Evolutionary conservation across 2,797 vertebrate genomes (phyloP), one percentile per base, ranked within the genome.

Genomic region (Argentina silus): DNA sequence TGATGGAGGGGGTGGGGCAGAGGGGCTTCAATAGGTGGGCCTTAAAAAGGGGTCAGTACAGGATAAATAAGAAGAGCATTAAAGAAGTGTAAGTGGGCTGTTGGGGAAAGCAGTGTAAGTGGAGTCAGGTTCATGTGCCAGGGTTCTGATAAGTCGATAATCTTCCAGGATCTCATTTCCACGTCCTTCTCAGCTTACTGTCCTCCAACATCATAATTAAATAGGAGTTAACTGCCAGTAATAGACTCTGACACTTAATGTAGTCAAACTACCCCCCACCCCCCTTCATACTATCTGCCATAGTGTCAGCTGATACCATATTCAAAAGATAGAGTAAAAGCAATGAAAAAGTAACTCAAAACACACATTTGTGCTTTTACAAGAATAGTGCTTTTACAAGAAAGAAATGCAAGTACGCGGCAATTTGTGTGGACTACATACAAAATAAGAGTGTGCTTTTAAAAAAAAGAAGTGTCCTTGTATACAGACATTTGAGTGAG

Each of bases 141-240:
- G 50, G 48, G 62, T 56, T 67, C 51, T 64, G 64, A 66, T 88
- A 90, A 91, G 78, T 76, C 76, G 36, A 76, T 92, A 89, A 91
- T 88, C 86, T 85, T 61, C 36, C 66, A 73, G 69, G 82, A 86
- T 87, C 82, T 76, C 73, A 87, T 88, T 80, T 77, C 74, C 67
- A 80, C 48, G 74, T 81, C 48, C 75, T 81, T 77, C 78, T 68
- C 72, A 78, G 78, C 68, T 86, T 80, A 86, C 67, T 51, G 47
- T 48, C 51, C 44, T 21, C 11, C 50, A 50, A 19, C 62, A 74
- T 86, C 81, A 80, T 78, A 85, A 82, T 78, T 81, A 78, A 66
- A 69, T 83, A 69, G 14, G 36, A 73, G 63, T 21, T 44, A 53
- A 53, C 14, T 59, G 50, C 59, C 63, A 47, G 19, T 60, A 70